Base-by-base conservation (phyloP, 2,113 vertebrate species). In the Erythrocercus mccallii region DNA sequence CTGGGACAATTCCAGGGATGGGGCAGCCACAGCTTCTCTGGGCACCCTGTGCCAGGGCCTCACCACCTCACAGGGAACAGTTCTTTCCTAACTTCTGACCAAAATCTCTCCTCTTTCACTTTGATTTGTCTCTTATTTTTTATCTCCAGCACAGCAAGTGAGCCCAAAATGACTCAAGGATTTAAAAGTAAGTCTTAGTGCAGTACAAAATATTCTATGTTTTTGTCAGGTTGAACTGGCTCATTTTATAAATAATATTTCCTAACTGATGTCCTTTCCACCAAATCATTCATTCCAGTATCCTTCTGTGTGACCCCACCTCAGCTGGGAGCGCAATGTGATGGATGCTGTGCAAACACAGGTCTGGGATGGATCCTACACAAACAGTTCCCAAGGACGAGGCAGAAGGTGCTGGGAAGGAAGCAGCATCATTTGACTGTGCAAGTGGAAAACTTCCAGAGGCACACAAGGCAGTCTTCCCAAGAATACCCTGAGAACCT, bases 21-120 rank as follows among this genome's bases (percentile, higher is more conserved):
- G 20, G 19, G 24, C 45, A 68, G 38, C 24, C 54, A 5, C 47
- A 40, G 47, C 30, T 74, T 9, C 69, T 54, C 21, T 76, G 54
- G 11, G 30, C 2, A 60, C 0, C 20, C 38, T 23, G 20, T 82
- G 20, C 61, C 47, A 69, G 40, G 11, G 11, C 62, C 47, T 54
- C 3, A 0, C 0, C 21, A 6, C 14, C n/a, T 48, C 25, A 12
- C 30, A 35, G 17, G 24, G 40, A 68, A 35, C 5, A 40, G 48
- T 31, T 61, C 23, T 10, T 61, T 35, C 30, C 70, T 25, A 15
- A 54, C 6, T 42, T 42, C 6, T 54, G 35, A 27, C n/a, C 35
- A 42, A 76, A 69, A 31, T 54, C 16, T 71, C 48, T 40, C 24
- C 33, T 42, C n/a, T 47, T 56, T 62, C 10, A 22, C 31, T 62